Evolutionary conservation across 2,113 vertebrate species (phyloP).

Genomic region (Hipposideros armiger): DNA sequence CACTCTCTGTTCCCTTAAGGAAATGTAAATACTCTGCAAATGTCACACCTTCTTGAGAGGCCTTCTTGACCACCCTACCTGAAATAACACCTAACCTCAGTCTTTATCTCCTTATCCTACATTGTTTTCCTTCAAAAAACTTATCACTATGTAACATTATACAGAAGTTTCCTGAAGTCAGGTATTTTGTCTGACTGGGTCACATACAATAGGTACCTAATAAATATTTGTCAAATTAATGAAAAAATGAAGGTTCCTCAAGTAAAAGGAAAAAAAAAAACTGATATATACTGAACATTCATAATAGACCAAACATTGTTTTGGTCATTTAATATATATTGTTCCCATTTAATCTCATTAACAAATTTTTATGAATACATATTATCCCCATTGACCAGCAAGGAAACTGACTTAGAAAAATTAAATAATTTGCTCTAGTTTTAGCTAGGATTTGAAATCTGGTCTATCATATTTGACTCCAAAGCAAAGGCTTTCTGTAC

Average conservation of each 20-base stretch:
- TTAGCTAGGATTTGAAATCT: conserved; percentile 24
- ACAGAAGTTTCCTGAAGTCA: background rate
- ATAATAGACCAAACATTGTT: background rate
- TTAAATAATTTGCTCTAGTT: conserved; percentile 20
- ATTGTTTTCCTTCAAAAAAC: background rate
- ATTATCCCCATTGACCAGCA: background rate
- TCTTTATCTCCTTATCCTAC: background rate
- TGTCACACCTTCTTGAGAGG: background rate
- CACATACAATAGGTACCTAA: background rate
- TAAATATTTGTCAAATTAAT: conserved; percentile 39
- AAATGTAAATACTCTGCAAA: background rate
- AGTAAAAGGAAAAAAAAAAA: conserved; percentile 44
- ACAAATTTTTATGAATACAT: background rate
- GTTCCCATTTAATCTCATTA: conserved; percentile 36
- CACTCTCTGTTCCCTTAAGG: background rate
- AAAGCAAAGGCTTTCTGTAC: conserved; percentile 33
- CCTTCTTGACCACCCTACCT: background rate
- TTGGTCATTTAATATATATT: conserved; percentile 33
- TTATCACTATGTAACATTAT: background rate
- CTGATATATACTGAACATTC: background rate
- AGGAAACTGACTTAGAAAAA: conserved; percentile 48
- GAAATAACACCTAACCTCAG: conserved; percentile 2
- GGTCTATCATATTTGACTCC: background rate
- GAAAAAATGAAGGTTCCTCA: background rate
- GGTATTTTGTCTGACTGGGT: background rate